Percentiles rank a stretch among this genome's conserved stretches.
phyloP scores from a whole-genome alignment of 2,888 invertebrate species.

The Lepidochitona cinerea region DNA sequence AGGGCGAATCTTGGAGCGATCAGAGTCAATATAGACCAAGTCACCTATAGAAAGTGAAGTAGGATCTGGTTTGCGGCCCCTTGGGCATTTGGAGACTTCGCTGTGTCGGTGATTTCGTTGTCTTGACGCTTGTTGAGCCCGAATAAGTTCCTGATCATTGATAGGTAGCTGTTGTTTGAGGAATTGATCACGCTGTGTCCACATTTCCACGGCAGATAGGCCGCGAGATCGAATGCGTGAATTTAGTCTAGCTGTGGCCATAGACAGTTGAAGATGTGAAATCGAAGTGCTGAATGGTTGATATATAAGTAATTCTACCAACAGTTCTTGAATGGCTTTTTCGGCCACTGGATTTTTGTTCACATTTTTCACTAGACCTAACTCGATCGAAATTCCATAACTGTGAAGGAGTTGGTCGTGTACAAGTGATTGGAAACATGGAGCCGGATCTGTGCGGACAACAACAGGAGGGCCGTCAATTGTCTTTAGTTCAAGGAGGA shows the following conservation, averaged over 20 bases:
- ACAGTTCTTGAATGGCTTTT: constrained; percentile 41
- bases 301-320: constrained; percentile 35
- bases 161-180: constrained; percentile 31
- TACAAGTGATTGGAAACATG: constrained; percentile 21
- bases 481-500: constrained; percentile 3
- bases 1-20: constrained; percentile 22
- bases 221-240: constrained; percentile 31
- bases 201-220: constrained; percentile 38
- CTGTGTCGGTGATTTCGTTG: constrained; percentile 30
- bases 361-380: too few species aligned
- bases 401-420: constrained; percentile 11
- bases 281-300: constrained; percentile 26
- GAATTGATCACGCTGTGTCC: constrained; percentile 38
- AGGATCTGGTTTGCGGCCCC: neutral
- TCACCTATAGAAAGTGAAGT: constrained; percentile 24
- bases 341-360: constrained; percentile 47
- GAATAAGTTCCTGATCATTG: constrained; percentile 25
- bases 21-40: constrained; percentile 28
- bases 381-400: too few species aligned
- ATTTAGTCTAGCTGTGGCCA: constrained; percentile 31
- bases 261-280: constrained; percentile 6
- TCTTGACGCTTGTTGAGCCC: constrained; percentile 23
- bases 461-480: constrained; percentile 16
- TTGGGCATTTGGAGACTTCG: constrained; percentile 30
- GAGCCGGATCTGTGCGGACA: constrained; percentile 22